Percentiles rank a stretch among this genome's conserved stretches.
Evolutionary conservation across 2,888 invertebrate genomes (phyloP).

Genomic region (Hartigia nigra): DNA sequence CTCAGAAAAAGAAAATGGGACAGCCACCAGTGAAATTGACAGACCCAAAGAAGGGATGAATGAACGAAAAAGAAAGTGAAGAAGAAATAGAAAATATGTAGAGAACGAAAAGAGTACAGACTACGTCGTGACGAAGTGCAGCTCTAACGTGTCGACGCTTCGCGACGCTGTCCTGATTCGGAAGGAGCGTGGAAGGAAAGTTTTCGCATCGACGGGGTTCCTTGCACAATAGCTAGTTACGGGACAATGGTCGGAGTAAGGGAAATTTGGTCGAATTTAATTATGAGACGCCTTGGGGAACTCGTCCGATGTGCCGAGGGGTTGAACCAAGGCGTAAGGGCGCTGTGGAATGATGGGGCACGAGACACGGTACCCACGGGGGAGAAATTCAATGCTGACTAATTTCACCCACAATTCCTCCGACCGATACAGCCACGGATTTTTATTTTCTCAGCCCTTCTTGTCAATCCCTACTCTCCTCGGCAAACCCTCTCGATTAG

Average conservation of each 20-base stretch:
- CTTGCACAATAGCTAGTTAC: conserved; percentile 65
- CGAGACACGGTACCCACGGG: conserved; percentile 37
- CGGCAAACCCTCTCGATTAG: background rate
- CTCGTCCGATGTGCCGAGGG: conserved; percentile 42
- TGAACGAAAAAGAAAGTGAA: conserved; percentile 7
- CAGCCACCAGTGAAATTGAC: background rate
- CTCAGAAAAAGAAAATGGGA: background rate
- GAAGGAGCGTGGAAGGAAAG: conserved; percentile 38
- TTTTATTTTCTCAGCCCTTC: conserved; percentile 8
- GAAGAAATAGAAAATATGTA: conserved; percentile 6
- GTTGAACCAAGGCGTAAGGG: conserved; percentile 33
- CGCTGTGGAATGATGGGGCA: conserved; percentile 15
- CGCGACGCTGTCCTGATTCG: background rate
- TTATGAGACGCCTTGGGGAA: conserved; percentile 65
- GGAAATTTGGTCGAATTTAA: conserved; percentile 65
- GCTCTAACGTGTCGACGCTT: background rate
- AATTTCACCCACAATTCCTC: conserved; percentile 59
- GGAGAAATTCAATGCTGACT: conserved; percentile 65
- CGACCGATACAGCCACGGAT: conserved; percentile 43
- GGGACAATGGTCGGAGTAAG: conserved; percentile 61
- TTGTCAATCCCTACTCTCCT: background rate
- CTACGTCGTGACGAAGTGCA: background rate
- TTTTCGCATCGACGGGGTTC: conserved; percentile 52
- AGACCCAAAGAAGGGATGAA: background rate
- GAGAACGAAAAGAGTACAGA: conserved; percentile 6